A percentile compares a stretch with the other conserved stretches of the same genome.
These are phyloP conservation scores for Baryphthengus martii DNA, from an alignment of 2,113 vertebrate species.

Conservation along the genomic window DNA sequence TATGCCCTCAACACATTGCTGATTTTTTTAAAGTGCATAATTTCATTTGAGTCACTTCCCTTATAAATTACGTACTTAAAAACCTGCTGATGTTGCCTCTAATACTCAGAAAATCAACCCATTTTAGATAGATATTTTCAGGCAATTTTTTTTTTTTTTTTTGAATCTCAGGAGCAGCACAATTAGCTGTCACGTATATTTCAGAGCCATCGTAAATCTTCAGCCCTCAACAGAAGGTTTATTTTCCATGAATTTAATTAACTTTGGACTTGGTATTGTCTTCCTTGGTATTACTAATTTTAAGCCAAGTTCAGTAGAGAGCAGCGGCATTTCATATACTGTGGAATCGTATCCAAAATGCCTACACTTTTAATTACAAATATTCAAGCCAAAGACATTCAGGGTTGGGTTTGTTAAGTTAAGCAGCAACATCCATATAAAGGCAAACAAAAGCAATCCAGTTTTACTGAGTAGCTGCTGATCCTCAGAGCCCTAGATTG, in stretches of 20 bases:
- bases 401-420: neutral
- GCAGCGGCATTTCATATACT: neutral
- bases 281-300: neutral
- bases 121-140: neutral
- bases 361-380: neutral
- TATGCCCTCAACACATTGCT: conserved; percentile 2
- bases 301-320: neutral
- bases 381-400: neutral
- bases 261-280: neutral
- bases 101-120: neutral
- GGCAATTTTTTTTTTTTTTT: neutral
- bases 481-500: neutral
- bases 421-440: neutral
- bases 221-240: neutral
- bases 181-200: fast-evolving
- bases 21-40: conserved; percentile 28
- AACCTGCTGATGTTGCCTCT: neutral
- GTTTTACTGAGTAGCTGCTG: neutral
- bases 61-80: conserved; percentile 4
- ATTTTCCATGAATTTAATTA: neutral
- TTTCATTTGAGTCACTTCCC: conserved; percentile 47
- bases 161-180: neutral
- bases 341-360: neutral
- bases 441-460: neutral
- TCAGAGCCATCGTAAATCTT: neutral